These are phyloP conservation scores for Drosophila dives DNA, from an alignment of 2,888 invertebrate species.

Conservation along the genomic window DNA sequence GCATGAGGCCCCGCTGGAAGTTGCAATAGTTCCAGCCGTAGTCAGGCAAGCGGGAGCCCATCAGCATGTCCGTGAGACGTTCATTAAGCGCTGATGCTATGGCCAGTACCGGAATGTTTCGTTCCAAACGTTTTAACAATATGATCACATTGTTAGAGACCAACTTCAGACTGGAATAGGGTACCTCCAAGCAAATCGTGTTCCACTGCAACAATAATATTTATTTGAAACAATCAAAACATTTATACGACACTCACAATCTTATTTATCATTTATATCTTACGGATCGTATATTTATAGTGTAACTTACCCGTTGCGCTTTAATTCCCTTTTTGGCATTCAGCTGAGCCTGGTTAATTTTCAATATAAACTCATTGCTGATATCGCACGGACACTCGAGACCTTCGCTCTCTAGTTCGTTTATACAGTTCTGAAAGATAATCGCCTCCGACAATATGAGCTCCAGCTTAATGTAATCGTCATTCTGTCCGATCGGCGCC, in stretches of 20 bases:
- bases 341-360: conserved; percentile 90
- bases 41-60: conserved; percentile 84
- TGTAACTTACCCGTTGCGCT: conserved; percentile 91
- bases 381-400: conserved; percentile 92
- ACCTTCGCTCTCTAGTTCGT: conserved; percentile 90
- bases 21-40: conserved; percentile 83
- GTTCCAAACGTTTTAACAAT: conserved; percentile 92
- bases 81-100: conserved; percentile 96
- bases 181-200: conserved; percentile 93
- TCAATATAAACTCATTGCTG: conserved; percentile 90
- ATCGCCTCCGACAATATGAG: conserved; percentile 95
- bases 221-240: background rate
- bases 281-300: background rate
- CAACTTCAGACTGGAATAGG: conserved; percentile 91
- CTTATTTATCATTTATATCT: background rate
- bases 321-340: conserved; percentile 93
- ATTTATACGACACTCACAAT: background rate
- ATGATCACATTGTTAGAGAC: conserved; percentile 92
- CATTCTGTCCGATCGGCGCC: conserved; percentile 90
- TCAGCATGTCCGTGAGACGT: conserved; percentile 91
- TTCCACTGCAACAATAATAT: conserved; percentile 90
- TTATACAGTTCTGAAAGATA: conserved; percentile 92
- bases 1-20: conserved; percentile 89
- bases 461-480: conserved; percentile 93
- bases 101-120: conserved; percentile 93